Base-by-base conservation (phyloP, 2,888 invertebrate species). In the Ferdinandea cuprea region DNA sequence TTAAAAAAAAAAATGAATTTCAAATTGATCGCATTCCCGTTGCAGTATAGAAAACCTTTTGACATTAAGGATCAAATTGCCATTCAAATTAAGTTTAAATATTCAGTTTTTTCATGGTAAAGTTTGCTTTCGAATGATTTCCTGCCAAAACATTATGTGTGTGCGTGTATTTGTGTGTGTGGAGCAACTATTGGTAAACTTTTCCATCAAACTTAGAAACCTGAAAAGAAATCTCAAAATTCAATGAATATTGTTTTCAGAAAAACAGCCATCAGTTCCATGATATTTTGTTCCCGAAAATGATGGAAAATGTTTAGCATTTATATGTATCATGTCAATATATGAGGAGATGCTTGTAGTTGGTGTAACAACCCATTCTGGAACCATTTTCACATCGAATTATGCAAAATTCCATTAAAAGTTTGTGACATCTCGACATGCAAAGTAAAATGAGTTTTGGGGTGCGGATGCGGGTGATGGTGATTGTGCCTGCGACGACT, bases 351-450 rank as follows among this genome's bases (percentile, higher is more conserved):
- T 30, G 65, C 58, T 40, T 50, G 58, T 25, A 37, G 56, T 40
- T 65, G 59, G 32, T 66, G 71, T 59, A 76, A 58, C 52, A 81
- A 81, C 52, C 54, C 37, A 52, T 78, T 78, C 46, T 72, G 65
- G 35, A 74, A 63, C 30, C 61, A 77, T 78, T 78, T 78, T 83
- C 83, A 78, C 66, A 83, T 83, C 68, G 72, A 78, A 83, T 83
- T 83, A 83, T 83, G 78, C 68, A 73, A 78, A 78, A 78, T 78
- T 78, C 78, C 78, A 83, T 83, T 83, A 83, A 83, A 83, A 83
- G 63, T 83, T 83, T 78, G 68, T 83, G 83, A 83, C 83, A 83
- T 78, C 72, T 73, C 72, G 78, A 78, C 83, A 83, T 48, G 72
- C 63, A 78, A 83, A 78, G 63, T 63, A 78, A 78, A 78, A 78